Conservation (phyloP, 2,888 invertebrate genomes). For the Lithophane semibrunnea region DNA sequence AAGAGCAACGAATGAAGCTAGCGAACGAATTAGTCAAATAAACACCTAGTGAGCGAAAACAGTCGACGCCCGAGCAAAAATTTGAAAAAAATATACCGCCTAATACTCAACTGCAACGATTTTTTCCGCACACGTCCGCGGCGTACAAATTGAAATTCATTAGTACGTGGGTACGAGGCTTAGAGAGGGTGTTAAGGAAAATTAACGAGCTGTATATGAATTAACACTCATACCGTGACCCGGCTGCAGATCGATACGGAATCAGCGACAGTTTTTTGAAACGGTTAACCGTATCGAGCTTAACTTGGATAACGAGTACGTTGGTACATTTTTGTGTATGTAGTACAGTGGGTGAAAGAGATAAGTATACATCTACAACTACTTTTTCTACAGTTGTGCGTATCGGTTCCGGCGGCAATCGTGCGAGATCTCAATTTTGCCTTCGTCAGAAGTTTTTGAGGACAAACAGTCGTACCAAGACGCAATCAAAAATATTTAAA, state of each 20-base stretch:
- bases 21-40: constrained; percentile 63
- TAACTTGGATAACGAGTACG: constrained; percentile 20
- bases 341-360: background rate
- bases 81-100: constrained; percentile 59
- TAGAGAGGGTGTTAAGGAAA: constrained; percentile 85
- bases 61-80: constrained; percentile 27
- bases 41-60: constrained; percentile 56
- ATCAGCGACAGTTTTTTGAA: constrained; percentile 73
- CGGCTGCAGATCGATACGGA: constrained; percentile 73
- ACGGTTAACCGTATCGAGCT: constrained; percentile 48
- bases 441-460: background rate
- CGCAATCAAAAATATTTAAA: background rate
- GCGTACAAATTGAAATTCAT: constrained; percentile 89
- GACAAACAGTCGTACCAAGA: background rate
- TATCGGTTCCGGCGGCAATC: background rate
- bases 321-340: constrained; percentile 15
- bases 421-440: background rate
- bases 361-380: no score
- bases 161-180: constrained; percentile 80
- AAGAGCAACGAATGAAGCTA: constrained; percentile 51
- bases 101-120: constrained; percentile 70
- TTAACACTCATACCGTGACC: constrained; percentile 81
- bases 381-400: background rate
- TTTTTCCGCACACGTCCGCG: constrained; percentile 77
- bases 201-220: constrained; percentile 88